These are phyloP conservation scores for Sminthurides aquaticus DNA, from an alignment of 2,888 invertebrate genomes.

Conservation along the genomic window DNA sequence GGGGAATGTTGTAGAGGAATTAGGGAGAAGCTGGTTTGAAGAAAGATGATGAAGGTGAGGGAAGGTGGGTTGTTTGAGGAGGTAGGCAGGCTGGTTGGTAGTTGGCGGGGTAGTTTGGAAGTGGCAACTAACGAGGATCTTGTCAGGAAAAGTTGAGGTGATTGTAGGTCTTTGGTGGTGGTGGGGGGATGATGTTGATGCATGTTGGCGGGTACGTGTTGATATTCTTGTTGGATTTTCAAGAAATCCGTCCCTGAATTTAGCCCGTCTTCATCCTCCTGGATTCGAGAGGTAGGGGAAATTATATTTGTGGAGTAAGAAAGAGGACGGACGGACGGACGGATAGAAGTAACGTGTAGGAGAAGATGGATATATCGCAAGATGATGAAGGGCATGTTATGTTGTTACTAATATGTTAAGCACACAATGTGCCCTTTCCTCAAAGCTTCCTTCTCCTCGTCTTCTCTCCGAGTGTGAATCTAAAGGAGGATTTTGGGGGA, in stretches of 20 bases:
- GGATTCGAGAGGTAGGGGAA: no score
- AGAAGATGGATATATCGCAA: background rate
- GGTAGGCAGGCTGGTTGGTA: background rate
- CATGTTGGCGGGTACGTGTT: background rate
- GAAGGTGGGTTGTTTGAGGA: background rate
- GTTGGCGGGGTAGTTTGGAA: background rate
- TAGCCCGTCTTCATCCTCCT: no score
- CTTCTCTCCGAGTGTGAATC: no score
- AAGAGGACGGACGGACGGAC: no score
- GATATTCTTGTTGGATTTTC: background rate
- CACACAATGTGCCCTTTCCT: no score
- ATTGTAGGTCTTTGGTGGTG: background rate
- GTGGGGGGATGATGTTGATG: background rate
- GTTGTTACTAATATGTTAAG: background rate
- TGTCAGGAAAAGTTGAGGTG: slow-evolving; percentile 24
- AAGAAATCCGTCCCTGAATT: no score
- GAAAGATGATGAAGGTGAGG: background rate
- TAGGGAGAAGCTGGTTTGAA: no score
- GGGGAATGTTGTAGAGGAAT: no score
- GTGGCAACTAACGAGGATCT: slow-evolving; percentile 39
- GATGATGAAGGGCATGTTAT: background rate
- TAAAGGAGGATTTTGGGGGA: background rate
- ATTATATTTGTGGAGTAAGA: no score
- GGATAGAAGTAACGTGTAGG: no score
- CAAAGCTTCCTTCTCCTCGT: no score